Evolutionary conservation across 1,140 invertebrate species (phyloP), one percentile per base, ranked within the genome.

Genomic region (Drosophila seguyi): DNA sequence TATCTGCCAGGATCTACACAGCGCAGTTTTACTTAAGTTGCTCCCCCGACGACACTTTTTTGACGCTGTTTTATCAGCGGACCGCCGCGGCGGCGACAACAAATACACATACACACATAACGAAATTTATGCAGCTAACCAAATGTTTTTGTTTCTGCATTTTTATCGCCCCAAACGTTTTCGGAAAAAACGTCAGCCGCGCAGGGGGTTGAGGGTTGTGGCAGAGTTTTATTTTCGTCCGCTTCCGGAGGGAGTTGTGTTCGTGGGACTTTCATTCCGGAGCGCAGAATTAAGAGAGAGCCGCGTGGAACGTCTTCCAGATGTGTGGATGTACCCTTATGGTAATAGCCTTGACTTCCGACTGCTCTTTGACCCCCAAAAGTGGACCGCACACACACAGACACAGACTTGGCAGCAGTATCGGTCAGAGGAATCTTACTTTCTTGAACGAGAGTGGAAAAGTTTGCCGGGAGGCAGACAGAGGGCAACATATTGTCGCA

Each of bases 81-180:
- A 65, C 44, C 66, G 47, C 48, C 75, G 62, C 66, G 47, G 55
- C 75, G 59, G 47, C 74, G 27, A 16, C 38, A 69, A 36, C 55
- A 47, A 59, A 66, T 20, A 34, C 52, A 50, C 47, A 50, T 22
- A 16, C 47, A 50, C 27, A 53, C 18, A 61, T 52, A 61, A 65
- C 67, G 34, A 79, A 90, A 90, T 88, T 90, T 90, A 88, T 88
- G 81, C 85, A 90, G 90, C 85, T 81, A 88, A 79, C 81, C 80
- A 88, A 81, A 90, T 88, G 69, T 88, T 85, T 87, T 63, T 83
- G 56, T 66, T 61, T 74, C 81, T 73, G 75, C 81, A 69, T 76
- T 87, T 87, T 87, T 87, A 87, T 87, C 79, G 79, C 72, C 66
- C 67, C 63, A 61, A 87, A 66, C 84, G 78, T 52, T 71, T 68